Percentiles rank a stretch among this genome's conserved stretches.
phyloP scores from a whole-genome alignment of 2,113 vertebrate species.

The Heterotilapia buettikoferi region DNA sequence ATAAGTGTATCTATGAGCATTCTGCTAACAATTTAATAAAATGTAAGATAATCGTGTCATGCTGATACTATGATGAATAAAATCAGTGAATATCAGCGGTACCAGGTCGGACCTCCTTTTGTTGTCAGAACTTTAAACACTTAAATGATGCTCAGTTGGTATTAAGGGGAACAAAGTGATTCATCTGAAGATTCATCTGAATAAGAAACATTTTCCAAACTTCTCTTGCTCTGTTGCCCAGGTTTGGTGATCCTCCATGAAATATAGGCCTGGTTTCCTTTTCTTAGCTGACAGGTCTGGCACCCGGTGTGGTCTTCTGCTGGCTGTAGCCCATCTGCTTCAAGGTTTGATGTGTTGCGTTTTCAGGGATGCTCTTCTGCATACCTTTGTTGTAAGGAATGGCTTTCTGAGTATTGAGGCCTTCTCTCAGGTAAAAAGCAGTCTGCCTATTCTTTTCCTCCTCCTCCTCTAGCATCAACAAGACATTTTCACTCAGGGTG shows the following conservation, averaged over 20 bases:
- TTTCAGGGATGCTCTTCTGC: not conserved
- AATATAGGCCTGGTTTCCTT: not conserved
- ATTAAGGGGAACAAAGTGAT: not conserved
- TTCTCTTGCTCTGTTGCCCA: not conserved
- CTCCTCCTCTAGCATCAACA: not conserved
- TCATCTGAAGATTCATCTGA: not conserved
- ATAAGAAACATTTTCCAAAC: not conserved
- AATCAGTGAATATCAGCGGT: not conserved
- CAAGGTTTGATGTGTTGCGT: not conserved
- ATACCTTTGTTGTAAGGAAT: not conserved
- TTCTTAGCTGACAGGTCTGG: not conserved
- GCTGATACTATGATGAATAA: not conserved
- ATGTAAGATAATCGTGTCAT: not conserved
- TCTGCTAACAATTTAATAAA: not conserved
- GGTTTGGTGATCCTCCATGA: not conserved
- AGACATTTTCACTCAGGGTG: not conserved
- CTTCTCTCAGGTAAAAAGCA: not conserved
- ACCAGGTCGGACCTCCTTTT: not conserved
- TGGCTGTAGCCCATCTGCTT: not conserved
- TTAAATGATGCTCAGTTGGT: not conserved
- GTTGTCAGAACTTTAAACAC: not conserved
- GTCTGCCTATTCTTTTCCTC: accelerated
- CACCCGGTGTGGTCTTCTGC: not conserved
- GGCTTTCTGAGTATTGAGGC: not conserved
- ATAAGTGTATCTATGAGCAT: not conserved